phyloP scores from a whole-genome alignment of 1,140 invertebrate genomes.

The Schlechtendalia chinensis region DNA sequence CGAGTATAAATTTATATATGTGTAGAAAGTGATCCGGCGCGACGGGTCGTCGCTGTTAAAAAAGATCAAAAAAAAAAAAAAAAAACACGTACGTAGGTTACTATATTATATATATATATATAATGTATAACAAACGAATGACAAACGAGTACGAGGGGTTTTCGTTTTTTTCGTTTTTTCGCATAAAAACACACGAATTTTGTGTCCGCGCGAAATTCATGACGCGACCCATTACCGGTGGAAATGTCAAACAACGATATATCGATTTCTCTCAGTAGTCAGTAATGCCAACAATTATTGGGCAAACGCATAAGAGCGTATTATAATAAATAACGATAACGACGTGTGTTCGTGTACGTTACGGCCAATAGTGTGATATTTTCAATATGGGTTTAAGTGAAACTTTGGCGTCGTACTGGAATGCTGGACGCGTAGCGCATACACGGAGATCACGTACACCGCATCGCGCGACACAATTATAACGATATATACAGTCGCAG shows the following conservation, averaged over 20 bases:
- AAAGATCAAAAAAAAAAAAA: background rate
- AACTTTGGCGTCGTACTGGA: background rate
- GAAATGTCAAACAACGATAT: background rate
- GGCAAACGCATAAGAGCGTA: background rate
- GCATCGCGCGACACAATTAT: too few species aligned
- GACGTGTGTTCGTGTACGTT: too few species aligned
- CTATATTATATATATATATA: background rate
- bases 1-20: too few species aligned
- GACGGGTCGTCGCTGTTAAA: background rate
- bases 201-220: background rate
- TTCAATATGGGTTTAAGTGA: background rate
- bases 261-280: conserved; percentile 1
- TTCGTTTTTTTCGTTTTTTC: too few species aligned
- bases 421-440: background rate
- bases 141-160: too few species aligned
- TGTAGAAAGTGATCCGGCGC: background rate
- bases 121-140: too few species aligned
- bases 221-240: background rate
- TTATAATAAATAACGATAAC: too few species aligned
- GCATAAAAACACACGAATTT: too few species aligned
- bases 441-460: too few species aligned
- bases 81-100: background rate
- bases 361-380: background rate
- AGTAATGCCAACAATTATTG: background rate
- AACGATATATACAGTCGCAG: too few species aligned